Percentiles rank a stretch among this genome's conserved stretches.
These are phyloP conservation scores for Drosophila melanosoma DNA, from an alignment of 2,888 invertebrate genomes.

Conservation along the genomic window DNA sequence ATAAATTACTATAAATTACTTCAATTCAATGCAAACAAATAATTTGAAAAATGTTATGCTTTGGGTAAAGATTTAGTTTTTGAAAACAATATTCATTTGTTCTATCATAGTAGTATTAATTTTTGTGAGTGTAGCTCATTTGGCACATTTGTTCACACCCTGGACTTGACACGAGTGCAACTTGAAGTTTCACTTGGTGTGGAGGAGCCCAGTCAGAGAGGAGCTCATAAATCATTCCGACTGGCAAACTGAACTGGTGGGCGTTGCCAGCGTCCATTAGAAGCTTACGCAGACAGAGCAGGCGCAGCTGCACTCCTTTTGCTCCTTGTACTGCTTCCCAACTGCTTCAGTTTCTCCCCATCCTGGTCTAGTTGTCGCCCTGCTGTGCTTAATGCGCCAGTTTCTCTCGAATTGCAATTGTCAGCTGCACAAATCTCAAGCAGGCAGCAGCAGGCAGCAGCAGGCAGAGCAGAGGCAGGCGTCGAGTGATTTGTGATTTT, in stretches of 20 bases:
- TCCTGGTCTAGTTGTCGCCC: slow-evolving; percentile 1
- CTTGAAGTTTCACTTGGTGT: slow-evolving; percentile 46
- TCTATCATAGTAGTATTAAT: background rate
- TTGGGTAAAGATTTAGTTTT: background rate
- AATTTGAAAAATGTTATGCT: background rate
- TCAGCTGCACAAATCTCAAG: slow-evolving; percentile 65
- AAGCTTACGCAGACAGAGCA: slow-evolving; percentile 75
- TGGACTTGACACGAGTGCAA: slow-evolving; percentile 42
- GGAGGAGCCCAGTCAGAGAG: slow-evolving; percentile 43
- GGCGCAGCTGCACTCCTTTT: slow-evolving; percentile 27
- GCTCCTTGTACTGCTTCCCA: background rate
- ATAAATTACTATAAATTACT: accelerated
- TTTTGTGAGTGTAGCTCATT: slow-evolving; percentile 17
- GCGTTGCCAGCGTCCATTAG: slow-evolving; percentile 77
- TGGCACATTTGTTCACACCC: slow-evolving; percentile 69
- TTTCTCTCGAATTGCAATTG: slow-evolving; percentile 58
- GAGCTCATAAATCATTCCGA: slow-evolving; percentile 73
- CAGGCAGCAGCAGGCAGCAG: background rate
- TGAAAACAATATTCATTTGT: background rate
- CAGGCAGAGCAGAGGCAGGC: slow-evolving; percentile 38
- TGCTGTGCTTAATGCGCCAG: slow-evolving; percentile 12
- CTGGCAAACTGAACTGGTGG: slow-evolving; percentile 53
- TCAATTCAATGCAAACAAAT: background rate
- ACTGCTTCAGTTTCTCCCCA: background rate
- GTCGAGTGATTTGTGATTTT: slow-evolving; percentile 63